Percentiles rank a stretch among this genome's conserved stretches.
Evolutionary conservation across 2,113 vertebrate genomes (phyloP).

Genomic region (Chaetodon trifascialis): DNA sequence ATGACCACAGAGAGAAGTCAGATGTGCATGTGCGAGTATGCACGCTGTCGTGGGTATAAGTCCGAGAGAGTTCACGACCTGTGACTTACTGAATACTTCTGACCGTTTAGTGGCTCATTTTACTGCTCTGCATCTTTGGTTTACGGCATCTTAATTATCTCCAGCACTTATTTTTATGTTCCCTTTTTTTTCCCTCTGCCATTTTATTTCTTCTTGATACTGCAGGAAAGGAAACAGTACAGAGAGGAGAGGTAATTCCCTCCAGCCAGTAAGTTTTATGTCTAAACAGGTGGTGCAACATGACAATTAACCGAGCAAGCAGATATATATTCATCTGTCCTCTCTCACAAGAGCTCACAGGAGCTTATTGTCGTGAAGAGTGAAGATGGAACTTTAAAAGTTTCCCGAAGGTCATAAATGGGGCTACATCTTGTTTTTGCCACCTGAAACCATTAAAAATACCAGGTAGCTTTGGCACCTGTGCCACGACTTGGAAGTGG

Average conservation of each 20-base stretch:
- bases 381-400: slow-evolving; percentile 7
- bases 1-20: slow-evolving; percentile 34
- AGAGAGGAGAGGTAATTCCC: slow-evolving; percentile 5
- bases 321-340: background rate
- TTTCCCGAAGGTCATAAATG: background rate
- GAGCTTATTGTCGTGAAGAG: background rate
- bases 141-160: slow-evolving; percentile 56
- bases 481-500: slow-evolving; percentile 10
- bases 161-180: slow-evolving; percentile 28
- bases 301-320: background rate
- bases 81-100: slow-evolving; percentile 28
- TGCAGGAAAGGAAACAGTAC: slow-evolving; percentile 26
- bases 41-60: background rate
- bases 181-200: slow-evolving; percentile 2
- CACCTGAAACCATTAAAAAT: background rate
- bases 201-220: slow-evolving; percentile 23
- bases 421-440: background rate
- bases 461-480: background rate
- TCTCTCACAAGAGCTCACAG: background rate
- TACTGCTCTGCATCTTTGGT: slow-evolving; percentile 25
- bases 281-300: slow-evolving; percentile 23
- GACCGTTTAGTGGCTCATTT: slow-evolving; percentile 41
- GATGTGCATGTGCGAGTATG: slow-evolving; percentile 3
- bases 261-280: background rate
- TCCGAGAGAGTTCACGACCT: slow-evolving; percentile 33